Evolutionary conservation across 2,888 invertebrate genomes (phyloP).

Genomic region (Drosophila planitibia): DNA sequence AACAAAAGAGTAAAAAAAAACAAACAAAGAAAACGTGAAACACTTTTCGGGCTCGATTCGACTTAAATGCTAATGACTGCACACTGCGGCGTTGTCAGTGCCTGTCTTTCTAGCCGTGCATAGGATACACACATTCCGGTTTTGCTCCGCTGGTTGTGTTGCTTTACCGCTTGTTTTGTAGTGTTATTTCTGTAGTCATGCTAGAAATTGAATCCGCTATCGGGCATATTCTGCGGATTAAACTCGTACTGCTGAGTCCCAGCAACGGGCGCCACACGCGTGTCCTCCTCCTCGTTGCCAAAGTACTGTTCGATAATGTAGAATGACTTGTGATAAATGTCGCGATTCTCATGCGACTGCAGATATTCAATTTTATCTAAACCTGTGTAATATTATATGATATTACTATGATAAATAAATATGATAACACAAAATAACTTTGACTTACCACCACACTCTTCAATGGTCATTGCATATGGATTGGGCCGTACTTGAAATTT

Average conservation of each 20-base stretch:
- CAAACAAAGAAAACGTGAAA: conserved; percentile 41
- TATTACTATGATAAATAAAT: too few relatives aligned
- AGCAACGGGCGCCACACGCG: conserved; percentile 91
- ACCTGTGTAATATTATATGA: conserved; percentile 87
- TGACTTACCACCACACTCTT: conserved; percentile 95
- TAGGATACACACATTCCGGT: conserved; percentile 27
- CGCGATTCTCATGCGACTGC: conserved; percentile 98
- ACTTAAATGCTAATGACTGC: conserved; percentile 77
- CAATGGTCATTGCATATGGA: conserved; percentile 95
- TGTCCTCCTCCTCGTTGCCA: conserved; percentile 94
- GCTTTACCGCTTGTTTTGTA: conserved; percentile 18
- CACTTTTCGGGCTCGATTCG: conserved; percentile 34
- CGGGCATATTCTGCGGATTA: conserved; percentile 89
- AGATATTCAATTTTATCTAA: conserved; percentile 99
- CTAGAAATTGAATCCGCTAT: conserved; percentile 93
- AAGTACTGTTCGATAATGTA: conserved; percentile 98
- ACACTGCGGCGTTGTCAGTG: conserved; percentile 31
- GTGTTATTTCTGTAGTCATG: conserved; percentile 40
- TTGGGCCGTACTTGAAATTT: conserved; percentile 93
- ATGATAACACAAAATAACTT: neutral
- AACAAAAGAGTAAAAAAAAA: conserved; percentile 31
- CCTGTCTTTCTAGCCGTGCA: conserved; percentile 26
- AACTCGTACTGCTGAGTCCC: conserved; percentile 91
- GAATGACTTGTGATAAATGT: conserved; percentile 98
- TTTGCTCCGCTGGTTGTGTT: conserved; percentile 24